Evolutionary conservation across 2,888 invertebrate species (phyloP).

Genomic region (Lobophora halterata): DNA sequence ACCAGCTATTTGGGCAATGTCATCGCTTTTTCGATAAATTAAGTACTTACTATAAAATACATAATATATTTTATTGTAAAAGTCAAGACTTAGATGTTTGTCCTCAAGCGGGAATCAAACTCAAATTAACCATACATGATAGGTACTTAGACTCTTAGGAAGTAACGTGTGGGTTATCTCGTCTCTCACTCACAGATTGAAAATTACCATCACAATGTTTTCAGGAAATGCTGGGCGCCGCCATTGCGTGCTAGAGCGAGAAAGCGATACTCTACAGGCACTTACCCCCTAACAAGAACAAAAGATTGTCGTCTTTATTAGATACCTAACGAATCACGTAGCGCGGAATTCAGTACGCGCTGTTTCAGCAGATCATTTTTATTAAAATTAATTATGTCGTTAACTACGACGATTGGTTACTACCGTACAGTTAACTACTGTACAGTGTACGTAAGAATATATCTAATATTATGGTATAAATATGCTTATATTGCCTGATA

Average conservation of each 20-base stretch:
- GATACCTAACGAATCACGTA: constrained; percentile 56
- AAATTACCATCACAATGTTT: constrained; percentile 11
- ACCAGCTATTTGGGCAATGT: no score
- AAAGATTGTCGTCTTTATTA: constrained; percentile 72
- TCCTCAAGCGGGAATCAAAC: no score
- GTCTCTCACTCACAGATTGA: background rate
- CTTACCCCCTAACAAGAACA: constrained; percentile 64
- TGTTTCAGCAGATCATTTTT: constrained; percentile 26
- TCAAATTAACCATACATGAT: no score
- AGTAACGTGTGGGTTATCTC: no score
- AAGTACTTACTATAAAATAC: no score
- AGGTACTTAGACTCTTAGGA: no score
- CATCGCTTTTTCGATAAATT: no score
- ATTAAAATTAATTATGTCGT: constrained; percentile 2
- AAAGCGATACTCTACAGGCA: constrained; percentile 42
- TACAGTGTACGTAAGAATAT: background rate
- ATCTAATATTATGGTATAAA: no score
- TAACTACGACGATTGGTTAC: background rate
- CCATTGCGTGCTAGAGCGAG: constrained; percentile 47
- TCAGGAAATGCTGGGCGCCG: constrained; percentile 31
- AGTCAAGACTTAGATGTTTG: no score
- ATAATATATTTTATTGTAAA: no score
- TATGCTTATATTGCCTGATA: background rate
- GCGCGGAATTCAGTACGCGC: constrained; percentile 40
- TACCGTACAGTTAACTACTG: no score